A percentile compares a stretch with the other conserved stretches of the same genome.
phyloP scores from a whole-genome alignment of 2,888 invertebrate genomes.

The Falcaria lacertinaria region DNA sequence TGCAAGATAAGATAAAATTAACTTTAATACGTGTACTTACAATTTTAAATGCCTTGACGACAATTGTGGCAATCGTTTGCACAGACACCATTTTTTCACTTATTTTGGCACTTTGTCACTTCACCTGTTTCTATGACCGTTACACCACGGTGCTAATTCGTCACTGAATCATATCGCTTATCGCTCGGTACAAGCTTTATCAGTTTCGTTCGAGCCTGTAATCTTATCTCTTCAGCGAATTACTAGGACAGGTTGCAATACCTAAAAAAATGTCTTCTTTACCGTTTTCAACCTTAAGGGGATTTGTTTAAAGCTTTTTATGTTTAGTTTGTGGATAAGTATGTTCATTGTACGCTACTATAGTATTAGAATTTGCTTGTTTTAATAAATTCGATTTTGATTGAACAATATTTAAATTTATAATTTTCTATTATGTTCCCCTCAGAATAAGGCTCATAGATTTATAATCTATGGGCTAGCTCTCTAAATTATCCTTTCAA shows the following conservation, averaged over 20 bases:
- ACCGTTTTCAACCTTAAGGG: constrained; percentile 20
- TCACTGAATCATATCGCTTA: constrained; percentile 62
- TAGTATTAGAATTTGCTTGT: constrained; percentile 4
- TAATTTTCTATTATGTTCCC: no score
- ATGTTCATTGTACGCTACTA: no score
- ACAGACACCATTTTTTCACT: constrained; percentile 87
- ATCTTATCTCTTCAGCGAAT: constrained; percentile 57
- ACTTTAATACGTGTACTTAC: constrained; percentile 74
- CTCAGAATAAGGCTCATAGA: no score
- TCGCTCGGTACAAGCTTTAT: constrained; percentile 53
- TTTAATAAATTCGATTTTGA: constrained; percentile 3
- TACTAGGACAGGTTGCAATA: constrained; percentile 64
- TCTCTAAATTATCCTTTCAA: no score
- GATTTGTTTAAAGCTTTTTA: constrained; percentile 13
- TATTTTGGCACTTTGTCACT: constrained; percentile 24
- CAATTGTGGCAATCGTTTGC: constrained; percentile 88
- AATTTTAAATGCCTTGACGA: constrained; percentile 90
- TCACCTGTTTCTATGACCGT: constrained; percentile 54
- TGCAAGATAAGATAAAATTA: neutral
- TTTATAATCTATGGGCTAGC: no score
- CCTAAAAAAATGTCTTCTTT: constrained; percentile 16
- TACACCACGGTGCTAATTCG: constrained; percentile 46
- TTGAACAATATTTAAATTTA: no score
- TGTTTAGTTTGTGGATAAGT: constrained; percentile 5
- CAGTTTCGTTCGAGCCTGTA: constrained; percentile 44